Evolutionary conservation across 1,140 invertebrate species (phyloP).

Genomic region (Pachypeltis micranthus): DNA sequence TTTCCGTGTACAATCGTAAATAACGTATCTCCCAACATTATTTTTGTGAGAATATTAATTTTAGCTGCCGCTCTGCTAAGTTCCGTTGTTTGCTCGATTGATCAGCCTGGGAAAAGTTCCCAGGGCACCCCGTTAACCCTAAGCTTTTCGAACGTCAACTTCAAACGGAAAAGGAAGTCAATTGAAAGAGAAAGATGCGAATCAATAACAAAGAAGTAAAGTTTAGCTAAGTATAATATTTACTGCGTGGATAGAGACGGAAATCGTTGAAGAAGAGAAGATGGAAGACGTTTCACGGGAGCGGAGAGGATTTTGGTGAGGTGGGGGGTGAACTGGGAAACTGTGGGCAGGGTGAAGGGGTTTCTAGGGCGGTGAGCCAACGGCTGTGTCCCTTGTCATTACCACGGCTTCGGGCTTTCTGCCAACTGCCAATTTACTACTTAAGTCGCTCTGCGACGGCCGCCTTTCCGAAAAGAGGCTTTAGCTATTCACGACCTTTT

Average conservation of each 20-base stretch:
- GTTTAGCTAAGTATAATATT: background rate
- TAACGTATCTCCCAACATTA: no score
- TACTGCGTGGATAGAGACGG: background rate
- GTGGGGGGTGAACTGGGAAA: no score
- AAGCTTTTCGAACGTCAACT: no score
- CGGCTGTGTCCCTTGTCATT: conserved; percentile 5
- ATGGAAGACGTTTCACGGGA: background rate
- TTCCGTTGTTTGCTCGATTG: no score
- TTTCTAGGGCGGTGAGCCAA: background rate
- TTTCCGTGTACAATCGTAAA: no score
- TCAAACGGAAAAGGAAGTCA: no score
- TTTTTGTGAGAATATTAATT: no score
- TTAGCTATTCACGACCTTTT: background rate
- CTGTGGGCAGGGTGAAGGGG: no score
- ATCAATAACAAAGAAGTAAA: background rate
- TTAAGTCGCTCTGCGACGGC: background rate
- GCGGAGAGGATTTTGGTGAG: background rate
- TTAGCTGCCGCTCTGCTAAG: no score
- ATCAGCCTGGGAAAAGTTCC: no score
- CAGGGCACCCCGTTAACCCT: no score
- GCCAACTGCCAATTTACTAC: conserved; percentile 5
- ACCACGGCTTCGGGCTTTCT: background rate
- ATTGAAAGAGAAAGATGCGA: background rate
- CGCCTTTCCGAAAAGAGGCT: background rate
- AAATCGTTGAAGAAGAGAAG: background rate